Conservation (phyloP, 2,888 invertebrate species). For the Volucella inflata region DNA sequence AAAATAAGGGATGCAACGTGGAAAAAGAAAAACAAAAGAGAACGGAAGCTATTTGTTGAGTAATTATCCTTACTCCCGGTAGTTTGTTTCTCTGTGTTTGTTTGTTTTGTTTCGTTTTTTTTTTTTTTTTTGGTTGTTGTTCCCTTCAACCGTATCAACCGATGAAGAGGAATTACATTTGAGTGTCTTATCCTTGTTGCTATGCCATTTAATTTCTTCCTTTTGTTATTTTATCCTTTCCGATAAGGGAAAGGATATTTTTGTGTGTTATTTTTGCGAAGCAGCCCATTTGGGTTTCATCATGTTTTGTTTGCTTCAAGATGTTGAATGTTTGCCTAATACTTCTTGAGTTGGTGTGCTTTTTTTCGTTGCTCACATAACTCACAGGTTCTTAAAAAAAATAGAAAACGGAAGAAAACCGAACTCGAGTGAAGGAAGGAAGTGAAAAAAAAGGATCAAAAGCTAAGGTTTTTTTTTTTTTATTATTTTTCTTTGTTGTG, state of each 20-base stretch:
- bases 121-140: too few species aligned
- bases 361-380: neutral
- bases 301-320: constrained; percentile 65
- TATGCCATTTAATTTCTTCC: constrained; percentile 3
- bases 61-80: constrained; percentile 63
- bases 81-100: constrained; percentile 8
- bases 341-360: constrained; percentile 35
- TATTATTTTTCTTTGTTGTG: constrained; percentile 18
- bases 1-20: constrained; percentile 7
- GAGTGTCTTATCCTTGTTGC: constrained; percentile 18
- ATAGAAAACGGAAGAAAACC: too few species aligned
- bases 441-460: constrained; percentile 56
- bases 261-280: constrained; percentile 30
- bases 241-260: constrained; percentile 11
- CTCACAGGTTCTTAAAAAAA: constrained; percentile 5
- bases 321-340: constrained; percentile 66
- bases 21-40: constrained; percentile 41
- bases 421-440: constrained; percentile 2
- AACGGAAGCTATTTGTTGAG: constrained; percentile 70
- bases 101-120: constrained; percentile 4
- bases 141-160: constrained; percentile 5
- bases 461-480: constrained; percentile 44
- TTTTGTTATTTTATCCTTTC: constrained; percentile 45
- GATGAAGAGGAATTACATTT: constrained; percentile 63
- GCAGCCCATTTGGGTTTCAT: constrained; percentile 53